A percentile compares a stretch with the other conserved stretches of the same genome.
These are phyloP conservation scores for Masnerella sp. DNA, from an alignment of 2,888 invertebrate genomes.

Conservation along the genomic window DNA sequence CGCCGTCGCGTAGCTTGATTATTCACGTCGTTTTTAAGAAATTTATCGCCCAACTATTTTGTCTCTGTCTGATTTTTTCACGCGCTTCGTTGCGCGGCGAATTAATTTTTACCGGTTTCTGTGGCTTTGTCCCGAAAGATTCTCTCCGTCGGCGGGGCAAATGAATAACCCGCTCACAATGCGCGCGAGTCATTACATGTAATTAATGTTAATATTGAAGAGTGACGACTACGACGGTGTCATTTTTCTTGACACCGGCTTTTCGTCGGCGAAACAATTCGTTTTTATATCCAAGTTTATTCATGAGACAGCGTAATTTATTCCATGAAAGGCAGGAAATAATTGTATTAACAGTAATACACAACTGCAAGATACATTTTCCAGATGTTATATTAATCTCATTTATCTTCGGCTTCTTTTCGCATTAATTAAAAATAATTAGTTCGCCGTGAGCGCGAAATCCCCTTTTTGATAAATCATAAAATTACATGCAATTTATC, in stretches of 20 bases:
- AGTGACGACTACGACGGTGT: slow-evolving; percentile 33
- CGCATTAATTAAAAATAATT: slow-evolving; percentile 54
- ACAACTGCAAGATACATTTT: slow-evolving; percentile 52
- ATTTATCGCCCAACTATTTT: slow-evolving; percentile 15
- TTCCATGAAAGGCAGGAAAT: slow-evolving; percentile 46
- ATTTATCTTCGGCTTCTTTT: slow-evolving; percentile 54
- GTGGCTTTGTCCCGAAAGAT: slow-evolving; percentile 9
- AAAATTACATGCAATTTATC: slow-evolving; percentile 55
- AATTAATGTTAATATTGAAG: slow-evolving; percentile 45
- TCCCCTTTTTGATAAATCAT: slow-evolving; percentile 53
- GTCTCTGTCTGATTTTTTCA: background rate
- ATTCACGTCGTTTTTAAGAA: slow-evolving; percentile 21
- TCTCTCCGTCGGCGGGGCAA: background rate
- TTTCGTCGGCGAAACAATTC: slow-evolving; percentile 38
- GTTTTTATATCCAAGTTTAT: slow-evolving; percentile 39
- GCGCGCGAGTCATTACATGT: slow-evolving; percentile 30
- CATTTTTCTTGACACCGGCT: slow-evolving; percentile 38
- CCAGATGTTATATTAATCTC: slow-evolving; percentile 55
- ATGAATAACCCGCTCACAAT: slow-evolving; percentile 27
- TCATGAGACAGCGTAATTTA: slow-evolving; percentile 42
- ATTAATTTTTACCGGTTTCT: slow-evolving; percentile 23
- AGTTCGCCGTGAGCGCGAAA: slow-evolving; percentile 45
- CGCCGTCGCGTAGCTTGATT: slow-evolving; percentile 1
- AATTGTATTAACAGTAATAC: slow-evolving; percentile 52
- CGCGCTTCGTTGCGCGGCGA: background rate